Conservation (phyloP, 2,113 vertebrate genomes). For the Ptyas mucosa region DNA sequence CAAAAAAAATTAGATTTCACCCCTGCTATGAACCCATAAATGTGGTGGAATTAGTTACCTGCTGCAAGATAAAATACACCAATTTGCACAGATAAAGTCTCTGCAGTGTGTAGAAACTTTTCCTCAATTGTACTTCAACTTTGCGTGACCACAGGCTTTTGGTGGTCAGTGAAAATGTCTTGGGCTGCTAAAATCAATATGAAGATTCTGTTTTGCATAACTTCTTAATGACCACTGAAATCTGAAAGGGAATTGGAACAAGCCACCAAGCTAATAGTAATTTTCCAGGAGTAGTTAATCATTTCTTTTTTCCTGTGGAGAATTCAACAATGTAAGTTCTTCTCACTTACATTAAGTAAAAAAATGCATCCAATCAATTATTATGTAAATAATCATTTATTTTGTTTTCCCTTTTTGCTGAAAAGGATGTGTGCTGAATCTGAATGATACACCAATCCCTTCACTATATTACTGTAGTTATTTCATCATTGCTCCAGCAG, state of each 20-base stretch:
- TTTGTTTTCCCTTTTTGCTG: not conserved
- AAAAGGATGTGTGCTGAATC: not conserved
- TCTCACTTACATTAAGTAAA: not conserved
- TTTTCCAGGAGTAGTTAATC: conserved; percentile 31
- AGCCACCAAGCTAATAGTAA: conserved; percentile 38
- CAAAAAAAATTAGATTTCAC: too few species aligned
- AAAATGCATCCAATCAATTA: not conserved
- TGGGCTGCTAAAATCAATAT: conserved; percentile 33
- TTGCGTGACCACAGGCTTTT: not conserved
- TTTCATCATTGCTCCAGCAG: not conserved
- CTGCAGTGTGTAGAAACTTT: not conserved
- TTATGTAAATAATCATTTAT: conserved; percentile 10
- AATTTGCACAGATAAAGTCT: not conserved
- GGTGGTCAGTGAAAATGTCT: not conserved
- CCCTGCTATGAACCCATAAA: not conserved
- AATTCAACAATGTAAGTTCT: conserved; percentile 21
- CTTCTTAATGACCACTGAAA: conserved; percentile 36
- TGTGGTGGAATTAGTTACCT: not conserved
- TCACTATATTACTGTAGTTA: not conserved
- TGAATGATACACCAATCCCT: not conserved
- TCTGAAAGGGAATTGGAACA: conserved; percentile 22
- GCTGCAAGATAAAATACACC: not conserved
- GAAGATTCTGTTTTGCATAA: conserved; percentile 22
- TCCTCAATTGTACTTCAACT: not conserved
- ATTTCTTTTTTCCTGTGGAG: not conserved